Evolutionary conservation across 1,140 invertebrate genomes (phyloP), one percentile per base, ranked within the genome.

Genomic region (Drosophila nasuta): DNA sequence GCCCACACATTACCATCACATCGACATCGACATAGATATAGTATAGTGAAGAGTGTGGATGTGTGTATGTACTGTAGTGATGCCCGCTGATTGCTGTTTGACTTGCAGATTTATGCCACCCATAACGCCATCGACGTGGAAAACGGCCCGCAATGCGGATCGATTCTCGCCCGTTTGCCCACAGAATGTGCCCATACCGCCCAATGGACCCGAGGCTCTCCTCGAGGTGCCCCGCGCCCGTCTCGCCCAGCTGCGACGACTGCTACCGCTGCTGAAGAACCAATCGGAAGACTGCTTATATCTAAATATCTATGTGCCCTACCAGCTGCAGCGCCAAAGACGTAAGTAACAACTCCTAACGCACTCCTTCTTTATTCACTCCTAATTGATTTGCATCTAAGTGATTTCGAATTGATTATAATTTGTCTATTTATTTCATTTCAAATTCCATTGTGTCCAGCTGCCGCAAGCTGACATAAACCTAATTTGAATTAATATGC

Each of bases 201-300:
- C 92, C 75, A 95, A 95, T 77, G 95, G 95, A 69, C 95, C 96
- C 20, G 96, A 97, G 80, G 95, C 96, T 1, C 93, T 96, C 25
- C 93, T 96, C 75, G 93, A 95, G 77, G 95, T 97, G 81, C 97
- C 98, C 6, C 94, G 96, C 35, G 96, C 95, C 10, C 94, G 97
- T 15, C 95, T 98, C 35, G 95, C 96, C 28, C 96, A 97, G 91
- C 94, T 99, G 30, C 95, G 97, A 79, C 95, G 96, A 74, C 93
- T 99, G 75, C 93, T 96, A 60, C 96, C 97, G 6, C 94, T 97
- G 73, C 94, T 99, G 38, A 95, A 95, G 77, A 97, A 98, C 91
- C 97, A 98, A 94, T 97, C 96, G 93, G 98, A 99, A 94, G 98
- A 99, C 94, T 99, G 98, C 93, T 96, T 99, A 81, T 99, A 98